Percentiles rank a stretch among this genome's conserved stretches.
Evolutionary conservation across 2,888 invertebrate genomes (phyloP).

Genomic region (Amiota minor): DNA sequence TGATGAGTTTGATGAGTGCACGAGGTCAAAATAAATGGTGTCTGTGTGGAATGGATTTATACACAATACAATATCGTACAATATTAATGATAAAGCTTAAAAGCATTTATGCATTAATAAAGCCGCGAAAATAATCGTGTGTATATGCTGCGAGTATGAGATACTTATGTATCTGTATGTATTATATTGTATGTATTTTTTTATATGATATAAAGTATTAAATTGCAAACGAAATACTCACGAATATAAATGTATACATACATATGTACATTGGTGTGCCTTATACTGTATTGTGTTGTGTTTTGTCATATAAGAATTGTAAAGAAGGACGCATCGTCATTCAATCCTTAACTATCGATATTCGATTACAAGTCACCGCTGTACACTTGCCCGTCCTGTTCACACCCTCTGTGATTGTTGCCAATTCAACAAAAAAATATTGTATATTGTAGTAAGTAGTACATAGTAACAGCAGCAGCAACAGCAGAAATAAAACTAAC

Average conservation of each 20-base stretch:
- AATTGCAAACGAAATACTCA: constrained; percentile 10
- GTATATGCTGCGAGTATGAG: no score
- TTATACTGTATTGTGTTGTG: no score
- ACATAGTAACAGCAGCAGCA: no score
- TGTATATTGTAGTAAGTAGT: constrained; percentile 33
- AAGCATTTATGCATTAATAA: no score
- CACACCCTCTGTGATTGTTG: not conserved
- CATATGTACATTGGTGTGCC: not conserved
- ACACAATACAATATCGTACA: no score
- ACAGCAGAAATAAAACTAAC: constrained; percentile 54
- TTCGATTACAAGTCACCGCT: constrained; percentile 72
- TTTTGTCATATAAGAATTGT: constrained; percentile 59
- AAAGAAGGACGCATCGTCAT: constrained; percentile 65
- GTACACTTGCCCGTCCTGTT: constrained; percentile 42
- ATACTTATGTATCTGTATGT: no score
- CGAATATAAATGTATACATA: not conserved
- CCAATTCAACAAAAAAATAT: constrained; percentile 32
- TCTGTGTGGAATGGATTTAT: no score
- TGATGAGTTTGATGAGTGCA: not conserved
- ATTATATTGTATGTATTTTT: no score
- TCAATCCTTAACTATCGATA: constrained; percentile 73
- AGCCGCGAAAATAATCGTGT: no score
- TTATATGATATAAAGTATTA: constrained; percentile 7
- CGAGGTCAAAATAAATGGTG: no score
- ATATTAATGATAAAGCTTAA: no score